Conservation (phyloP, 2,888 invertebrate genomes). For the Entomobrya proxima region DNA sequence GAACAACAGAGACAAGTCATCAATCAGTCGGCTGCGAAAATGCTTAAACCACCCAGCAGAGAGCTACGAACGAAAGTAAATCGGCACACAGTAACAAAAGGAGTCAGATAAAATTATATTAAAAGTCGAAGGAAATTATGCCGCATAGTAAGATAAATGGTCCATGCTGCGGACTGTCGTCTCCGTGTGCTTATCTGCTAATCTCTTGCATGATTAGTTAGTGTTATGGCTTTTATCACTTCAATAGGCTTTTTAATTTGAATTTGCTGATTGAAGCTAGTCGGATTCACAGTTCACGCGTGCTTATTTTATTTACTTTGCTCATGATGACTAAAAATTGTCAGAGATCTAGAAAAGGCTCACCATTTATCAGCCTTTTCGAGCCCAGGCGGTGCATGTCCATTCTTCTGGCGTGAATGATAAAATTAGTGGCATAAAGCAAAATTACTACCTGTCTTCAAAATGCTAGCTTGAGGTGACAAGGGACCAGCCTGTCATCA, state of each 20-base stretch:
- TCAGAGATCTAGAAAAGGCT: background rate
- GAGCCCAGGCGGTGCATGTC: too few species aligned
- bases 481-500: background rate
- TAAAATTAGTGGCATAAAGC: background rate
- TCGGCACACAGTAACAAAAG: background rate
- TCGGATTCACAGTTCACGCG: background rate
- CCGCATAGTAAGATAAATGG: background rate
- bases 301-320: background rate
- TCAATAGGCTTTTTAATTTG: too few species aligned
- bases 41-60: conserved; percentile 40
- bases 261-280: too few species aligned
- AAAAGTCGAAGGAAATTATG: background rate
- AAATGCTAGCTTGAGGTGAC: background rate
- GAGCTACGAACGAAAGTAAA: conserved; percentile 15
- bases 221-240: background rate
- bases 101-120: conserved; percentile 13
- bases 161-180: background rate
- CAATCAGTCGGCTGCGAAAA: conserved; percentile 54
- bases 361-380: background rate
- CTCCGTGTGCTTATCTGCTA: background rate
- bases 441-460: background rate
- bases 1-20: conserved; percentile 7
- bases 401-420: background rate
- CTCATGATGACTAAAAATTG: background rate
- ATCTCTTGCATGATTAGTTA: background rate